Percentiles rank a stretch among this genome's conserved stretches.
These are phyloP conservation scores for Exocentrus adspersus DNA, from an alignment of 2,888 invertebrate species.

Conservation along the genomic window DNA sequence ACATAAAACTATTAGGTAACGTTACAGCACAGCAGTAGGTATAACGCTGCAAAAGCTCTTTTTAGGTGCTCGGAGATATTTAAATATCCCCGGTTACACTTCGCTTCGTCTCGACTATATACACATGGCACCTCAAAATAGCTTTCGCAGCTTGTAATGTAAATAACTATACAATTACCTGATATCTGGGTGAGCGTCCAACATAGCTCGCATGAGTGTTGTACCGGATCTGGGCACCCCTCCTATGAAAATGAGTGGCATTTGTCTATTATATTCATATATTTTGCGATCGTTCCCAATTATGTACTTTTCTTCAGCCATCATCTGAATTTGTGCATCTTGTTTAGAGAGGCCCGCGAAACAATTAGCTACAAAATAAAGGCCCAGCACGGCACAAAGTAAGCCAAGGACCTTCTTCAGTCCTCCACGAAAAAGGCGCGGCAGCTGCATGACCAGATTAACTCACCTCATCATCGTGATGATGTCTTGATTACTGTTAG, in stretches of 20 bases:
- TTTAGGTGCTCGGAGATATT: no score
- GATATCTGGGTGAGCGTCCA: conserved; percentile 97
- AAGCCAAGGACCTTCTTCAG: conserved; percentile 45
- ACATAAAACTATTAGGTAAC: no score
- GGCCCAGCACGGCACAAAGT: conserved; percentile 30
- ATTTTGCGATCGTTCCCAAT: conserved; percentile 72
- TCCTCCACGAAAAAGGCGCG: conserved; percentile 45
- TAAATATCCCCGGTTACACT: no score
- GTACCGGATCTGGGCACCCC: conserved; percentile 98
- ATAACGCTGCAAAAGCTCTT: no score
- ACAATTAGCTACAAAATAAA: conserved; percentile 41
- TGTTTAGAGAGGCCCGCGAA: conserved; percentile 33
- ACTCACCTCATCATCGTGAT: conserved; percentile 40
- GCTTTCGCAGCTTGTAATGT: no score
- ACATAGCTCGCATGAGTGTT: conserved; percentile 96
- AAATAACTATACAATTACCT: no score
- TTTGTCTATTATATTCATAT: conserved; percentile 83
- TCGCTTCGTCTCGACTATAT: no score
- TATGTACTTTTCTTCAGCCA: conserved; percentile 69
- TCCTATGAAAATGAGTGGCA: conserved; percentile 96
- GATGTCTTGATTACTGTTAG: background rate
- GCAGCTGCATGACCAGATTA: conserved; percentile 43
- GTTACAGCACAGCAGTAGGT: no score
- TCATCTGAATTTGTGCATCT: conserved; percentile 47
- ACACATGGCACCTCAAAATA: no score